Base-by-base conservation (phyloP, 2,888 invertebrate species). In the Branchellion lobata region DNA sequence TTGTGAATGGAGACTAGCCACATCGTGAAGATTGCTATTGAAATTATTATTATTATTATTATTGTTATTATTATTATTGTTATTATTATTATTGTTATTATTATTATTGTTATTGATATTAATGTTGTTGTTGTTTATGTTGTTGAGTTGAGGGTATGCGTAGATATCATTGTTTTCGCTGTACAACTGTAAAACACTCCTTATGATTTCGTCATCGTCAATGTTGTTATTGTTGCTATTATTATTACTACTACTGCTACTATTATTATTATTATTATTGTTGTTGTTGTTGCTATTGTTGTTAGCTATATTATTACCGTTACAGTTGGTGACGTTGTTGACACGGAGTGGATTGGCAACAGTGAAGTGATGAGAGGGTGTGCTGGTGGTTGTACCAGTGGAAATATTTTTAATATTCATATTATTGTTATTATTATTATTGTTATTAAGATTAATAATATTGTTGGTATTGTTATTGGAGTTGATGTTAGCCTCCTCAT, bases 341-440 rank as follows among this genome's bases (percentile, higher is more conserved):
- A 18, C n/a, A n/a, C n/a, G n/a, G n/a, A n/a, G n/a, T n/a, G n/a
- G n/a, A n/a, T n/a, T n/a, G n/a, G n/a, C n/a, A n/a, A n/a, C n/a
- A n/a, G n/a, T n/a, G n/a, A n/a, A n/a, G n/a, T n/a, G n/a, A n/a
- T n/a, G n/a, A n/a, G n/a, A n/a, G n/a, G n/a, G n/a, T n/a, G n/a
- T n/a, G n/a, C n/a, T n/a, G n/a, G n/a, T n/a, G n/a, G n/a, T n/a
- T n/a, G n/a, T n/a, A n/a, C n/a, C n/a, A n/a, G n/a, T n/a, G n/a
- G n/a, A n/a, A n/a, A n/a, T n/a, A n/a, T n/a, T n/a, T n/a, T n/a
- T n/a, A n/a, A n/a, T n/a, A n/a, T 65, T 65, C 3, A 11, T 65
- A 29, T 65, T 29, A 65, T 65, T 29, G n/a, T 65, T 27, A 29
- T 65, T 29, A n/a, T 65, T 65, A n/a, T 65, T n/a, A n/a, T 29